phyloP scores from a whole-genome alignment of 2,888 invertebrate species.

The Plebejus melissa region DNA sequence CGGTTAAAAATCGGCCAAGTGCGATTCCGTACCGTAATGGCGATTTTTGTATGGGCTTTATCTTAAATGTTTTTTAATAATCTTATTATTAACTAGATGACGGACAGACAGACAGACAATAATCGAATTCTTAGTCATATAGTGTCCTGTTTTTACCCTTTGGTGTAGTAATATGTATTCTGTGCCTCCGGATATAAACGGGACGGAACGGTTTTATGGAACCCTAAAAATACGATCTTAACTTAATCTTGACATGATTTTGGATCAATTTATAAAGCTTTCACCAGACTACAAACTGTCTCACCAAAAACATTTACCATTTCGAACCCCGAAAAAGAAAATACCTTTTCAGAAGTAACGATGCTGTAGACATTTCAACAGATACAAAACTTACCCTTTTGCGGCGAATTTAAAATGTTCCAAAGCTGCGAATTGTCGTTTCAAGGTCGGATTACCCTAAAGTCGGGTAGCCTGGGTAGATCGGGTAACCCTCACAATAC shows the following conservation, averaged over 20 bases:
- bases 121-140: too few relatives aligned
- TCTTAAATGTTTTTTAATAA: too few relatives aligned
- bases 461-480: background rate
- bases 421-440: conserved; percentile 9
- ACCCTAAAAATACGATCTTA: too few relatives aligned
- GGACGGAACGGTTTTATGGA: too few relatives aligned
- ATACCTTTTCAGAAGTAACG: background rate
- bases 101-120: too few relatives aligned
- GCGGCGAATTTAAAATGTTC: conserved; percentile 11
- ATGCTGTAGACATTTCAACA: background rate
- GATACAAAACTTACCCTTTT: conserved; percentile 8
- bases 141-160: too few relatives aligned
- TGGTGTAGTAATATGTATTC: too few relatives aligned
- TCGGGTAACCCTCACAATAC: background rate
- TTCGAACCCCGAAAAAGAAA: background rate
- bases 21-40: too few relatives aligned
- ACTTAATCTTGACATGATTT: background rate
- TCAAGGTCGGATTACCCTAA: conserved; percentile 3
- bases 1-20: too few relatives aligned
- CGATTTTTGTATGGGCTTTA: too few relatives aligned
- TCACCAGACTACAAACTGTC: background rate
- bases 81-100: too few relatives aligned
- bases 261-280: background rate
- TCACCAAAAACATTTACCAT: background rate
- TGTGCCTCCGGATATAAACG: too few relatives aligned